Evolutionary conservation across 1,140 invertebrate genomes (phyloP).

Genomic region (Drosophila pectinifera): DNA sequence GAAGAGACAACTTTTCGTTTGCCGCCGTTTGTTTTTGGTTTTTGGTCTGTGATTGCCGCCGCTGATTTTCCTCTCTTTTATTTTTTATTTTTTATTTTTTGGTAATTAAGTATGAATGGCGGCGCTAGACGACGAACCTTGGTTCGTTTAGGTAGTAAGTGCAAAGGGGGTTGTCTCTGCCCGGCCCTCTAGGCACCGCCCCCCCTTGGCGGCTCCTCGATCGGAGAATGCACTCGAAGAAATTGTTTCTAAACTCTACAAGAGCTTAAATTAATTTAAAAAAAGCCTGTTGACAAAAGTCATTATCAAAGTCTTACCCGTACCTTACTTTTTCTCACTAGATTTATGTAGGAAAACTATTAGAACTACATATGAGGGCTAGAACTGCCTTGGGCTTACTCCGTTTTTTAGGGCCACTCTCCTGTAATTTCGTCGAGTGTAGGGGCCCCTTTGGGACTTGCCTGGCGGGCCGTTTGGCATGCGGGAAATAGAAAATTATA

Average conservation of each 20-base stretch:
- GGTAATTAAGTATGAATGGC: conserved; percentile 83
- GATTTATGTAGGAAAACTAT: no score
- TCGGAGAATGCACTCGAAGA: conserved; percentile 3
- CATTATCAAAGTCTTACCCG: no score
- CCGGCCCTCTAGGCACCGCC: conserved; percentile 4
- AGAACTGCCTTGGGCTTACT: not conserved
- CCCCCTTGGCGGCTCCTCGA: conserved; percentile 5
- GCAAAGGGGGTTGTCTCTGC: conserved; percentile 44
- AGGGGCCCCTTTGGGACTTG: conserved; percentile 56
- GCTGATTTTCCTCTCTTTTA: conserved; percentile 31
- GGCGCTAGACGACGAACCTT: conserved; percentile 72
- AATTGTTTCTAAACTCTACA: not conserved
- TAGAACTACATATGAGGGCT: conserved; percentile 10
- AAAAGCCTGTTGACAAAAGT: no score
- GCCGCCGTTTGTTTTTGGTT: conserved; percentile 31
- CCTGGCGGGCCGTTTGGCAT: conserved; percentile 76
- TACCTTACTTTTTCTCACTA: not conserved
- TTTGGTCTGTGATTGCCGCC: conserved; percentile 32
- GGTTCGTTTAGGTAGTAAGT: conserved; percentile 51
- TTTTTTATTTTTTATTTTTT: conserved; percentile 56
- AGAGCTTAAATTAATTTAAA: no score
- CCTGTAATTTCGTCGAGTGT: conserved; percentile 31
- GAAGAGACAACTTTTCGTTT: conserved; percentile 60
- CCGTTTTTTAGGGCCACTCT: not conserved
- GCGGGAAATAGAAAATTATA: conserved; percentile 82